These are phyloP conservation scores for Calliphora vicina DNA, from an alignment of 1,140 invertebrate species.

Conservation along the genomic window DNA sequence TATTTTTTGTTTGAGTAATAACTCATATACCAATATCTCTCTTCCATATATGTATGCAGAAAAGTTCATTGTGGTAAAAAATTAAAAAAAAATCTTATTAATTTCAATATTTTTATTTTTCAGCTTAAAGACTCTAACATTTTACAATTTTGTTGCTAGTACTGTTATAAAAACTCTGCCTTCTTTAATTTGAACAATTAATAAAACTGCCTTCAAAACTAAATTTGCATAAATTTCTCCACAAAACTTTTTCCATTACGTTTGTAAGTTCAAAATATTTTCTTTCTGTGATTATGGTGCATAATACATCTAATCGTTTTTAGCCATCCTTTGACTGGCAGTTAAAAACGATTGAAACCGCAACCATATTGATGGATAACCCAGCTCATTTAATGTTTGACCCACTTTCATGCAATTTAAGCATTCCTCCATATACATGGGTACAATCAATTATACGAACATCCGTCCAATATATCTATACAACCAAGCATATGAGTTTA, in stretches of 20 bases:
- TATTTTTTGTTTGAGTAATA: too few relatives aligned
- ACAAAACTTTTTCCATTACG: not conserved
- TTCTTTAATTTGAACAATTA: not conserved
- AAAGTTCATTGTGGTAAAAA: too few relatives aligned
- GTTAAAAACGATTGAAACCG: not conserved
- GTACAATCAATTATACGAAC: not conserved
- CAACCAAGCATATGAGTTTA: not conserved
- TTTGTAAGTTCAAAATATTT: not conserved
- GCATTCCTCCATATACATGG: not conserved
- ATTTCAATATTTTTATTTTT: too few relatives aligned
- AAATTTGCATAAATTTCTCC: not conserved
- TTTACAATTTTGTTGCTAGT: too few relatives aligned
- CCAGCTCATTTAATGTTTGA: not conserved
- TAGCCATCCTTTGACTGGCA: not conserved
- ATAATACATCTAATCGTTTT: not conserved
- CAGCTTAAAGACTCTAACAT: too few relatives aligned
- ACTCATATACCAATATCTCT: too few relatives aligned
- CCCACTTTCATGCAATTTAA: not conserved
- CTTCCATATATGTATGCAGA: too few relatives aligned
- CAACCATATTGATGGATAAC: not conserved
- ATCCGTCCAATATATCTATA: not conserved
- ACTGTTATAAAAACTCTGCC: not conserved
- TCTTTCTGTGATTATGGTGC: not conserved
- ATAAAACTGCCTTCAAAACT: not conserved
- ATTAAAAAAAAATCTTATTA: too few relatives aligned